These are phyloP conservation scores for Nyctibius bracteatus DNA, from an alignment of 2,113 vertebrate genomes.

Conservation along the genomic window DNA sequence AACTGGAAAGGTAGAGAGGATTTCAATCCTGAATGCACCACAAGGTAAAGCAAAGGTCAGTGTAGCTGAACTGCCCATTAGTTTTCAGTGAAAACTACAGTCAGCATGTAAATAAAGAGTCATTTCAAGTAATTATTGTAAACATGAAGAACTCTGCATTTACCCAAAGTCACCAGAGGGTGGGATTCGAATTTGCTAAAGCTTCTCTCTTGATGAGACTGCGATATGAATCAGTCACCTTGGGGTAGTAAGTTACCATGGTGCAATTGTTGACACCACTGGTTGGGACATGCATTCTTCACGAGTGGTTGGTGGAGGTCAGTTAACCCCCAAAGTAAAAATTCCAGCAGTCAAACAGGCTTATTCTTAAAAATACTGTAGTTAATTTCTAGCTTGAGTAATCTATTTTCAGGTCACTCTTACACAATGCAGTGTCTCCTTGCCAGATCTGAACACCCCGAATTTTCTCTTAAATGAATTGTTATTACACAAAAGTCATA, in stretches of 20 bases:
- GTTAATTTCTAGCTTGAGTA: background rate
- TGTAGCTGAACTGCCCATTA: background rate
- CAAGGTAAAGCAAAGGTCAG: background rate
- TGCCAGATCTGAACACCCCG: background rate
- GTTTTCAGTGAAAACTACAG: background rate
- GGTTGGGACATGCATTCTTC: rapidly evolving
- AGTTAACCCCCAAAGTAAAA: background rate
- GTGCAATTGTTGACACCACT: background rate
- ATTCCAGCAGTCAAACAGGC: background rate
- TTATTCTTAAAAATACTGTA: background rate
- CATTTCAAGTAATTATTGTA: background rate
- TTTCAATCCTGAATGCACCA: background rate
- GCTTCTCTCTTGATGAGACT: background rate
- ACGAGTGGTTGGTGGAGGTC: background rate
- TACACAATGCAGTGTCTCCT: background rate
- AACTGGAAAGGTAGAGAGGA: background rate
- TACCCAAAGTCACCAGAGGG: background rate
- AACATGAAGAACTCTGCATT: background rate
- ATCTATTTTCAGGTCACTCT: background rate
- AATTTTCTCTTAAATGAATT: background rate
- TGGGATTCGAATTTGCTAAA: background rate
- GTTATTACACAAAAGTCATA: background rate
- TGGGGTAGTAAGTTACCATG: background rate
- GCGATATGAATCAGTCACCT: background rate
- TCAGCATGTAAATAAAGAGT: background rate